A percentile compares a stretch with the other conserved stretches of the same genome.
phyloP scores from a whole-genome alignment of 2,888 invertebrate genomes.

The Ypsolopha scabrella region DNA sequence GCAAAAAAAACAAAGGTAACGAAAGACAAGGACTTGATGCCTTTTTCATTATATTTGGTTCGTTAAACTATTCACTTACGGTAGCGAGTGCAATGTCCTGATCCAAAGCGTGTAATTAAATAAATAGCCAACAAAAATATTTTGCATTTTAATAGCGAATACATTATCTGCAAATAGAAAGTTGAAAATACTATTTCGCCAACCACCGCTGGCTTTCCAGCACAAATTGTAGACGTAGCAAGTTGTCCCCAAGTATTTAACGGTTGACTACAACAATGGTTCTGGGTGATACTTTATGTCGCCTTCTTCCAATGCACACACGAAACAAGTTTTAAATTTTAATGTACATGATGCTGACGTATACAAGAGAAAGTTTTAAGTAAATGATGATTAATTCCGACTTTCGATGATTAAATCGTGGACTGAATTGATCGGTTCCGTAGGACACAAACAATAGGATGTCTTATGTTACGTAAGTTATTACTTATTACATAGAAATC shows the following conservation, averaged over 20 bases:
- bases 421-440: slow-evolving; percentile 4
- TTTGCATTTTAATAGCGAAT: not conserved
- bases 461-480: no score
- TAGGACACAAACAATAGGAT: not conserved
- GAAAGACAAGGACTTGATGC: not conserved
- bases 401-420: slow-evolving; percentile 3
- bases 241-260: slow-evolving; percentile 54
- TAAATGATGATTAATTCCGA: slow-evolving; percentile 2
- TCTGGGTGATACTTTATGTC: not conserved
- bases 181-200: slow-evolving; percentile 5
- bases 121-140: not conserved
- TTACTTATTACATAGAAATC: no score
- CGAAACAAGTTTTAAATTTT: slow-evolving; percentile 66
- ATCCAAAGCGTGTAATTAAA: not conserved
- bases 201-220: slow-evolving; percentile 33
- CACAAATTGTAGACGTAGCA: slow-evolving; percentile 41
- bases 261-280: slow-evolving; percentile 11
- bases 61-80: not conserved
- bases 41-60: no score
- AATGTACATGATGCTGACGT: slow-evolving; percentile 28
- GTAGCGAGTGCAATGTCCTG: not conserved
- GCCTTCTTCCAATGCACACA: slow-evolving; percentile 21
- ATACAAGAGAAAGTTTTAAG: slow-evolving; percentile 42
- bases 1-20: slow-evolving; percentile 5
- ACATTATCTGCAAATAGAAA: slow-evolving; percentile 1